These are phyloP conservation scores for Sphaeridia pumilis DNA, from an alignment of 2,888 invertebrate genomes.

Conservation along the genomic window DNA sequence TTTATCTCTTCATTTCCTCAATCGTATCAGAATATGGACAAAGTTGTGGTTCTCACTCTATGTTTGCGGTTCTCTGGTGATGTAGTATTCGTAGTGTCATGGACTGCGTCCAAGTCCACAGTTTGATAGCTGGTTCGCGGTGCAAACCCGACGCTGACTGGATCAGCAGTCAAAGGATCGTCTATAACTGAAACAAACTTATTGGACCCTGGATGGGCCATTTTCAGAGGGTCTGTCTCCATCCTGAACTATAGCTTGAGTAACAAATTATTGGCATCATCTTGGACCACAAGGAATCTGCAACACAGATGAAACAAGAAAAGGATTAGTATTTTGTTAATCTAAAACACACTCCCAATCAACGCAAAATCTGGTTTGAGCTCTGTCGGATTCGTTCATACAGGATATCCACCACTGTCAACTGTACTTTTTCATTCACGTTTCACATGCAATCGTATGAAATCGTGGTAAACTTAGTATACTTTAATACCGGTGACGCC, in stretches of 20 bases:
- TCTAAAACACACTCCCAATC: no score
- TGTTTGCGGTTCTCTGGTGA: conserved; percentile 11
- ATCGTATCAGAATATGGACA: neutral
- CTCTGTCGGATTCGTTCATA: no score
- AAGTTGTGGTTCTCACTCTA: neutral
- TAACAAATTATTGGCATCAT: no score
- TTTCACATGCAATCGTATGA: no score
- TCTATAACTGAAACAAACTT: neutral
- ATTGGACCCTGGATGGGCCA: conserved; percentile 5
- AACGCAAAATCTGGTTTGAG: no score
- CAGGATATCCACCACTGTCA: no score
- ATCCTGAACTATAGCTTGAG: conserved; percentile 19
- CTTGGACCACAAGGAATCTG: no score
- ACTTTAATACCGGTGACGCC: no score
- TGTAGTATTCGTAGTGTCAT: neutral
- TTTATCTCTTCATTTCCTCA: neutral
- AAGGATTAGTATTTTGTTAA: no score
- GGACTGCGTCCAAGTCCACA: conserved; percentile 20
- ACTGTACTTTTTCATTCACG: no score
- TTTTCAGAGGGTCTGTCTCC: conserved; percentile 33
- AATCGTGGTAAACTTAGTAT: no score
- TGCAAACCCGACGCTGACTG: neutral
- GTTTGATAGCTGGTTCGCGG: conserved; percentile 19
- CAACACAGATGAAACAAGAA: no score
- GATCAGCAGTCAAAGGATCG: conserved; percentile 5